Base-by-base conservation (phyloP, 2,113 vertebrate genomes). In the Alosa alosa region DNA sequence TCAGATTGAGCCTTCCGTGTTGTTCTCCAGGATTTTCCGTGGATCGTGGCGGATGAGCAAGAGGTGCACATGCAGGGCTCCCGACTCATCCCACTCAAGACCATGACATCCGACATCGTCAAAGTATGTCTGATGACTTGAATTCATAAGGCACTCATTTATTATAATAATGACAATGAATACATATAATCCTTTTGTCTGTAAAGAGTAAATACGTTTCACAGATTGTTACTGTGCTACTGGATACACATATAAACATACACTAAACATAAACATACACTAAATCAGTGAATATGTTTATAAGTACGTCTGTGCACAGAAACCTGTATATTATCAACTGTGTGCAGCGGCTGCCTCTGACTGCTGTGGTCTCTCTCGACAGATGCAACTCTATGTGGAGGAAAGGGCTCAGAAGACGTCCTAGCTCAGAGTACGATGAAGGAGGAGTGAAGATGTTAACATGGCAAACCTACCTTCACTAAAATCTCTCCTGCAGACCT, bases 311-410 rank as follows among this genome's bases (percentile, higher is more conserved):
- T 31, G 72, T 39, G 18, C 13, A 5, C 13, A 15, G 39, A 0
- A 39, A 39, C 4, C 39, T n/a, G 17, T 18, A 60, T 10, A 64
- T 64, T 1, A 44, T 44, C 41, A 44, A 18, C 18, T 84, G 83
- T 84, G 60, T 36, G 4, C 25, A n/a, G 11, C 31, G 15, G 11
- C 6, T 45, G 47, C 50, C 0, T 47, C 7, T 82, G 11, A 13
- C 6, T 50, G n/a, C 25, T 52, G 3, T 81, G 31, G 57, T 6
- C 31, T 81, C 84, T 49, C 68, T 41, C 89, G 0, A 84, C 44
- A 99, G 98, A 99, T 99, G 98, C 98, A 99, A 93, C 95, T 99
- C 0, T 99, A 99, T 0, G 98, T 99, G 75, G 98, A 99, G 89
- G 98, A 99, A 31, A 31, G 31, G 31, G 31, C 31, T 31, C 31